Conservation (phyloP, 2,113 vertebrate species). For the Aspidoscelis tigris region DNA sequence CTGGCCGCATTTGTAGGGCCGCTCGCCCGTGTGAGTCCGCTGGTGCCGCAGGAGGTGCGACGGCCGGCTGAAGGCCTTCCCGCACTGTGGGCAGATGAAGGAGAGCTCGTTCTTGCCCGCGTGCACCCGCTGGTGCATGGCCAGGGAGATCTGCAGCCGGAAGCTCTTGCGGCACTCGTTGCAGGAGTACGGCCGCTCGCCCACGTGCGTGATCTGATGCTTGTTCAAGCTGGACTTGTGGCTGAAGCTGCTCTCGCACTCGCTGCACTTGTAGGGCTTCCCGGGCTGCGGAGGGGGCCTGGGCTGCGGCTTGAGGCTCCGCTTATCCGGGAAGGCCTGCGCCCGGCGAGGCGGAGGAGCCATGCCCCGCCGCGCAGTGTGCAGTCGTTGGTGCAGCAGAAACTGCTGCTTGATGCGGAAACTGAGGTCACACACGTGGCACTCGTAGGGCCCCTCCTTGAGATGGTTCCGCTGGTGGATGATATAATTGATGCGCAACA, state of each 20-base stretch:
- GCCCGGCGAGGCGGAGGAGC: conserved; percentile 71
- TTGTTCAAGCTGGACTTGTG: conserved; percentile 83
- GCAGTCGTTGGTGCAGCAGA: conserved; percentile 80
- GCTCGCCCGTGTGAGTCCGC: conserved; percentile 82
- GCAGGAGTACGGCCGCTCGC: conserved; percentile 80
- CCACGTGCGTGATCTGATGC: conserved; percentile 81
- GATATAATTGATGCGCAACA: conserved; percentile 81
- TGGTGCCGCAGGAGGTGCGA: conserved; percentile 82
- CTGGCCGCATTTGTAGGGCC: conserved; percentile 80
- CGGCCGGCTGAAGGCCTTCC: conserved; percentile 82
- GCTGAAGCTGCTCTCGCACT: conserved; percentile 84
- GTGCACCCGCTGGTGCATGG: conserved; percentile 82
- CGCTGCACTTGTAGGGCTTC: conserved; percentile 81
- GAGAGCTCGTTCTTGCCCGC: conserved; percentile 80
- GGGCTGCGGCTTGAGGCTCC: conserved; percentile 59
- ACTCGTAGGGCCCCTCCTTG: conserved; percentile 81
- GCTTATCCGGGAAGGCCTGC: conserved; percentile 63
- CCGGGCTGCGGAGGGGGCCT: conserved; percentile 49
- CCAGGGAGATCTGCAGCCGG: conserved; percentile 82
- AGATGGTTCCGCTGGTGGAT: conserved; percentile 84
- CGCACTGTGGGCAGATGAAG: conserved; percentile 82
- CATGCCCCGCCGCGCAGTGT: conserved; percentile 69
- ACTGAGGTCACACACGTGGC: conserved; percentile 78
- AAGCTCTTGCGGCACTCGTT: conserved; percentile 81
- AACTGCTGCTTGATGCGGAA: conserved; percentile 83